These are phyloP conservation scores for Champsocephalus esox DNA, from an alignment of 2,797 vertebrate genomes.

Conservation along the genomic window DNA sequence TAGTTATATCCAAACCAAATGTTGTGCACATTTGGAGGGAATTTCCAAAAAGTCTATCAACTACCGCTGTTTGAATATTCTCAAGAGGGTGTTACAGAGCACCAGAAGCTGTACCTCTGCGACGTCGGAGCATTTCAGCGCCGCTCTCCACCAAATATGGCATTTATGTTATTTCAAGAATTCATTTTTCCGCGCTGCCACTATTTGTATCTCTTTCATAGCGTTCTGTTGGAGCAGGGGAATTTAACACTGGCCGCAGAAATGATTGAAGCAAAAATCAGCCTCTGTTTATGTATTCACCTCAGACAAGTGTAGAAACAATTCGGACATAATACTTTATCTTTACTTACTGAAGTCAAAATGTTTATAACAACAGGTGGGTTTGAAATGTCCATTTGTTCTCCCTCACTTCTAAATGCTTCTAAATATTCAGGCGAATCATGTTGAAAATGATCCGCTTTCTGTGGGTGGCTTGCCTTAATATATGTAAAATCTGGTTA, in stretches of 20 bases:
- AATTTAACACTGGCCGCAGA: not conserved
- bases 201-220: constrained; percentile 10
- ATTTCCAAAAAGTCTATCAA: constrained; percentile 35
- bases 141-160: constrained; percentile 35
- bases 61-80: constrained; percentile 34
- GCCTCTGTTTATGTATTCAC: not conserved
- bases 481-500: not conserved
- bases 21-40: constrained; percentile 8
- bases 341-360: not conserved
- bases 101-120: constrained; percentile 33
- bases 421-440: constrained; percentile 4
- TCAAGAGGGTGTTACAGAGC: constrained; percentile 46
- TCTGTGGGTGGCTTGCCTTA: constrained; percentile 2
- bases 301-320: not conserved
- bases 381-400: not conserved
- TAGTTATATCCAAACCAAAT: constrained; percentile 20
- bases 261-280: constrained; percentile 1
- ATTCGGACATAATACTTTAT: not conserved
- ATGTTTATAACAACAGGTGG: not conserved
- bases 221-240: not conserved
- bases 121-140: constrained; percentile 18
- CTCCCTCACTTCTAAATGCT: not conserved
- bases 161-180: constrained; percentile 49
- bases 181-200: constrained; percentile 29
- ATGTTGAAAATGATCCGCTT: constrained; percentile 42